Conservation (phyloP, 2,113 vertebrate genomes). For the Setophaga kirtlandii region DNA sequence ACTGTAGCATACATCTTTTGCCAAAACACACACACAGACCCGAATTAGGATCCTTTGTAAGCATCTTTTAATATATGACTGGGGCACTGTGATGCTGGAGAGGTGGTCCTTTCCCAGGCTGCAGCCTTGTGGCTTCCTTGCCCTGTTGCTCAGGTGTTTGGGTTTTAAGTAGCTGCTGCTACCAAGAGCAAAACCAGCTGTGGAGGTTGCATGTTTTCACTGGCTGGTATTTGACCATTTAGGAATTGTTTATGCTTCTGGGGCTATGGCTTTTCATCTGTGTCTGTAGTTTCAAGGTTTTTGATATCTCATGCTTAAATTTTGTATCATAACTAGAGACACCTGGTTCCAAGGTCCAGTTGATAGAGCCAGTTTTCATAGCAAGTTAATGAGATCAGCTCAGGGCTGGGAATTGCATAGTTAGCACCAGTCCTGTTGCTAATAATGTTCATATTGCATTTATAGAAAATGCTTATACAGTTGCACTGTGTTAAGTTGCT, state of each 20-base stretch:
- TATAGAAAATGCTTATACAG: not conserved
- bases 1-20: not conserved
- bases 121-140: not conserved
- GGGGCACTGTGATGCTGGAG: not conserved
- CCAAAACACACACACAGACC: fast-evolving
- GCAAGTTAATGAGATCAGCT: not conserved
- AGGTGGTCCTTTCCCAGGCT: not conserved
- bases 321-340: not conserved
- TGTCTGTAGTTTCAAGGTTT: not conserved
- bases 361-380: not conserved
- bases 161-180: not conserved
- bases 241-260: not conserved
- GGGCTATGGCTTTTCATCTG: not conserved
- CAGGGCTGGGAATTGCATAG: not conserved
- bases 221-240: not conserved
- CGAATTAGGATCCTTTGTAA: not conserved
- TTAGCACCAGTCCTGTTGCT: not conserved
- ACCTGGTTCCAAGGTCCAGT: not conserved
- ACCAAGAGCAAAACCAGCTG: not conserved
- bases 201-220: not conserved
- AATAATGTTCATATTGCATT: not conserved
- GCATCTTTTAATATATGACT: not conserved
- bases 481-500: not conserved
- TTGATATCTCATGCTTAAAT: not conserved
- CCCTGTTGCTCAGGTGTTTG: not conserved